A percentile compares a stretch with the other conserved stretches of the same genome.
These are phyloP conservation scores for Cyclargus thomasi DNA, from an alignment of 1,140 invertebrate species.

Conservation along the genomic window DNA sequence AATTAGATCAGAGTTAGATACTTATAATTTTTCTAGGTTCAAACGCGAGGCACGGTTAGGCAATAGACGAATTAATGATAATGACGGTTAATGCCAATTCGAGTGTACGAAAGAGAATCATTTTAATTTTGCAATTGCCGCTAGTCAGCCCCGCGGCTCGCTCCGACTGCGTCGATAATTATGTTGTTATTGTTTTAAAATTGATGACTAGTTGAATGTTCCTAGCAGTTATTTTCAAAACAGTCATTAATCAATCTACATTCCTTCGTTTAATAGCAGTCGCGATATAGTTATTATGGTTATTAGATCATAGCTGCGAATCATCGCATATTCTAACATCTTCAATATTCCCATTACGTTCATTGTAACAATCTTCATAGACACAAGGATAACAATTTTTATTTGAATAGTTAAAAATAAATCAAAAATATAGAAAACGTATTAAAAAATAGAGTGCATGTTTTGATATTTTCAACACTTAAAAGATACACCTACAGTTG, in stretches of 20 bases:
- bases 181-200: slow-evolving; percentile 4
- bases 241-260: slow-evolving; percentile 11
- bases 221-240: slow-evolving; percentile 3
- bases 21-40: no score
- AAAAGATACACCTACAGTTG: no score
- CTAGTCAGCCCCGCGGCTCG: not conserved
- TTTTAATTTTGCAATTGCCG: not conserved
- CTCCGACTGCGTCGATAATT: not conserved
- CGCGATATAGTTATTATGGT: not conserved
- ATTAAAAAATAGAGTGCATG: no score
- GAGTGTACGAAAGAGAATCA: not conserved
- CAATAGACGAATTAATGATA: not conserved
- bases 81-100: not conserved
- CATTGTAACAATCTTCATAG: no score
- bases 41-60: not conserved
- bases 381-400: no score
- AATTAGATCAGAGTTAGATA: no score
- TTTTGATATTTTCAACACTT: no score
- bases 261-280: slow-evolving; percentile 6
- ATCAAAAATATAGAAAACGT: no score
- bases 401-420: no score
- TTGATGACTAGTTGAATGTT: not conserved
- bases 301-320: not conserved
- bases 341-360: no score
- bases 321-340: not conserved